Base-by-base conservation (phyloP, 2,797 vertebrate genomes). In the Orestias chungarensis region DNA sequence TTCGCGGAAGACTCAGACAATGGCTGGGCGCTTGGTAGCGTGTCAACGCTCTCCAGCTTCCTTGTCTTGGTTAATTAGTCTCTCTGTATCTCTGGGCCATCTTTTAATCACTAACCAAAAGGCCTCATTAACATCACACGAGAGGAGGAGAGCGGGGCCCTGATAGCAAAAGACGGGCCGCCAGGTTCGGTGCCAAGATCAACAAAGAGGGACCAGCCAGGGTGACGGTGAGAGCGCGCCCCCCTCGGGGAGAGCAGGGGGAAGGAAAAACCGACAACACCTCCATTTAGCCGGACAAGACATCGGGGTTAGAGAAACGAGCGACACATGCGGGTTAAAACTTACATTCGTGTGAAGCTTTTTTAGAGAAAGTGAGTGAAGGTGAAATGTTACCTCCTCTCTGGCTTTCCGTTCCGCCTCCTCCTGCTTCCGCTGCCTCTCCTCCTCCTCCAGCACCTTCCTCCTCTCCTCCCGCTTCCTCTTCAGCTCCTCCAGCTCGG, bases 371-470 rank as follows among this genome's bases (percentile, higher is more conserved):
- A 42, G n/a, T 18, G 10, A 35, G 20, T 7, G 0, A 4, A 3
- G 3, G 15, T n/a, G 27, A 33, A 43, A 55, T 20, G 11, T 54
- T 54, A 96, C 97, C 96, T 99, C 97, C 80, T 99, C 97, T 80
- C 80, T 94, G 80, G 92, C 91, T 93, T 96, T 99, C 42, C 92
- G 94, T 49, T 97, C 96, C 0, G 90, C 94, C 73, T 98, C 96
- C 64, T 98, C 98, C 87, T 96, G 95, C 87, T 96, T 98, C 91
- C 87, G 96, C 89, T 82, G 94, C 89, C 94, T 93, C 82, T 98
- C 98, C 82, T 99, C 98, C 76, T 99, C 98, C 82, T 99, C 98
- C 87, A 97, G 91, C 66, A 97, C 91, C 91, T 97, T 99, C 90
- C 89, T 95, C 76, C 97, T 95, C 75, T 97, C 97, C 89, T 99